Conservation (phyloP, 23 tunicate species). For the Phallusia fumigata region DNA sequence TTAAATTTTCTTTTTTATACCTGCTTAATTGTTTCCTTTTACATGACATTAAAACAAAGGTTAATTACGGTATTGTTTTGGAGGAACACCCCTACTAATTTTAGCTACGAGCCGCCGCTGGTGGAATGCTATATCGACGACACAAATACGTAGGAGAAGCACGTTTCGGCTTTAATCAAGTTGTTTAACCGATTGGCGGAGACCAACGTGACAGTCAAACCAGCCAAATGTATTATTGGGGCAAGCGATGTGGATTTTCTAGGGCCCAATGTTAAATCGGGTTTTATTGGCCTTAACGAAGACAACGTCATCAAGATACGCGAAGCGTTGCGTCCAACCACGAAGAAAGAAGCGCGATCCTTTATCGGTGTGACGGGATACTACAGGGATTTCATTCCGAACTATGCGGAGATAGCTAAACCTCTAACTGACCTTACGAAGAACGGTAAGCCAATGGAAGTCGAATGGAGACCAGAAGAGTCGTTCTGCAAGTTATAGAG, state of each 20-base stretch:
- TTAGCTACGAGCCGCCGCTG: too few species aligned
- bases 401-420: constrained; percentile 3
- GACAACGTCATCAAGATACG: not conserved
- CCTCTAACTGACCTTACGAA: constrained; percentile 13
- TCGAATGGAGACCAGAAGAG: not conserved
- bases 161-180: not conserved
- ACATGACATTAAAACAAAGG: too few species aligned
- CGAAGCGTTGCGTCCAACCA: not conserved
- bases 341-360: constrained; percentile 17
- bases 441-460: constrained; percentile 20
- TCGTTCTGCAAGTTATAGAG: constrained; percentile 9
- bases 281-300: not conserved
- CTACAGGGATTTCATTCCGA: constrained; percentile 14
- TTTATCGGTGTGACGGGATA: constrained; percentile 25
- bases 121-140: too few species aligned
- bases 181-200: not conserved
- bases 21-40: too few species aligned
- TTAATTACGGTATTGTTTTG: too few species aligned
- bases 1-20: too few species aligned
- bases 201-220: not conserved
- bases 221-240: not conserved
- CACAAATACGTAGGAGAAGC: not conserved
- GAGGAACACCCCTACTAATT: too few species aligned
- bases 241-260: not conserved
- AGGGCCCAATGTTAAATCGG: not conserved